Evolutionary conservation across 2,888 invertebrate species (phyloP).

Genomic region (Drosophila birchii): DNA sequence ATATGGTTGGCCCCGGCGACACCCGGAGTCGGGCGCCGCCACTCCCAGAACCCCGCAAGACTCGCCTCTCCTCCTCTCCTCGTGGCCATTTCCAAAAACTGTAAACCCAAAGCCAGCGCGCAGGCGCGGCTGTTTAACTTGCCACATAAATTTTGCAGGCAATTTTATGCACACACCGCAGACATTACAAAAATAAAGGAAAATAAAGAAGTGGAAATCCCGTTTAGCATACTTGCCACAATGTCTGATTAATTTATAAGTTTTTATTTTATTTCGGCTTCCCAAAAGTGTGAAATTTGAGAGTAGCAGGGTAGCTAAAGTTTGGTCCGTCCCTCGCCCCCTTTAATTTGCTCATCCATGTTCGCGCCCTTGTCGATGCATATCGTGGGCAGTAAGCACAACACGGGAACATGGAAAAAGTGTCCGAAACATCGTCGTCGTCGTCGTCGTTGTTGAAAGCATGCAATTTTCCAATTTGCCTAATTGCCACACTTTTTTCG

Average conservation of each 20-base stretch:
- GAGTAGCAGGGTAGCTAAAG: no score
- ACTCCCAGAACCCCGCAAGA: conserved; percentile 60
- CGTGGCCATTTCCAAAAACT: conserved; percentile 5
- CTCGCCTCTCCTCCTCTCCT: background rate
- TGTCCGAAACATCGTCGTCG: conserved; percentile 45
- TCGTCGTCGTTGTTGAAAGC: conserved; percentile 38
- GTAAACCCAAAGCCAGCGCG: conserved; percentile 27
- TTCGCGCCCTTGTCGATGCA: conserved; percentile 69
- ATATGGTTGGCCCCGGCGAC: conserved; percentile 57
- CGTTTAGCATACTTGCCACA: conserved; percentile 37
- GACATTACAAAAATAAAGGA: conserved; percentile 2
- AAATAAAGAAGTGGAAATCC: conserved; percentile 31
- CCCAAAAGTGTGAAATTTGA: conserved; percentile 52
- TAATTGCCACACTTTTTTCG: conserved; percentile 66
- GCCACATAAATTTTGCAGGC: conserved; percentile 69
- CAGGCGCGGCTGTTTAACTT: conserved; percentile 74
- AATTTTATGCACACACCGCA: conserved; percentile 49
- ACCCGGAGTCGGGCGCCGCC: conserved; percentile 52
- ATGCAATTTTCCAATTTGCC: conserved; percentile 75
- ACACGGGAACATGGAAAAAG: conserved; percentile 35
- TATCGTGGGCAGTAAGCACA: conserved; percentile 48
- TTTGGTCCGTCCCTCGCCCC: background rate
- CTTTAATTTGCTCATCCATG: conserved; percentile 60
- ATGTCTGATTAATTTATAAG: conserved; percentile 66
- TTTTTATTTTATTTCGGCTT: conserved; percentile 20